Conservation (phyloP, 2,888 invertebrate genomes). For the Catocala fraxini region DNA sequence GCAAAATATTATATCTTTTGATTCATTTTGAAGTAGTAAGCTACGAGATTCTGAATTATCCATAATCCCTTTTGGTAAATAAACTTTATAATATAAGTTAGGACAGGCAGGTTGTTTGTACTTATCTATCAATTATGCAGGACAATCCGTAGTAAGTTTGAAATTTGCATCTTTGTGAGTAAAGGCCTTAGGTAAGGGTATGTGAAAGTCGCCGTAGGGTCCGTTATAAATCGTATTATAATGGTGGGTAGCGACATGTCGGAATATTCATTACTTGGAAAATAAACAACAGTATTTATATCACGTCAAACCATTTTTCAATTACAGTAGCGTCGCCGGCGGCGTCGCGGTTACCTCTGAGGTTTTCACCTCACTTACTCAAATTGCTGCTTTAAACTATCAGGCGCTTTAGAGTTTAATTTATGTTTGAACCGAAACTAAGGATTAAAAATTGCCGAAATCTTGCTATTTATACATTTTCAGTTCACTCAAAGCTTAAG, state of each 20-base stretch:
- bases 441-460: background rate
- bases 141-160: slow-evolving; percentile 33
- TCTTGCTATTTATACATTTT: background rate
- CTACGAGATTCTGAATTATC: background rate
- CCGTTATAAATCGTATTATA: too few relatives aligned
- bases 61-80: slow-evolving; percentile 11
- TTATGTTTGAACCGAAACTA: background rate
- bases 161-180: slow-evolving; percentile 27
- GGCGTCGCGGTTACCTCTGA: background rate
- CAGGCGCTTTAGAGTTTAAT: slow-evolving; percentile 9
- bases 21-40: background rate
- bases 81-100: slow-evolving; percentile 9
- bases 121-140: slow-evolving; percentile 33
- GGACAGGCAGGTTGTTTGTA: slow-evolving; percentile 12
- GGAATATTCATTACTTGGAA: background rate
- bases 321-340: too few relatives aligned
- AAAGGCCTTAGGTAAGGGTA: slow-evolving; percentile 17
- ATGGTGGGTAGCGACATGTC: too few relatives aligned
- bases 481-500: background rate
- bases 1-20: too few relatives aligned
- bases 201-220: slow-evolving; percentile 1
- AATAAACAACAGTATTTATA: too few relatives aligned
- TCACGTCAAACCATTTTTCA: too few relatives aligned
- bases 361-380: slow-evolving; percentile 8
- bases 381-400: slow-evolving; percentile 10